Base-by-base conservation (phyloP, 2,888 invertebrate genomes). In the Napeogenes inachia region DNA sequence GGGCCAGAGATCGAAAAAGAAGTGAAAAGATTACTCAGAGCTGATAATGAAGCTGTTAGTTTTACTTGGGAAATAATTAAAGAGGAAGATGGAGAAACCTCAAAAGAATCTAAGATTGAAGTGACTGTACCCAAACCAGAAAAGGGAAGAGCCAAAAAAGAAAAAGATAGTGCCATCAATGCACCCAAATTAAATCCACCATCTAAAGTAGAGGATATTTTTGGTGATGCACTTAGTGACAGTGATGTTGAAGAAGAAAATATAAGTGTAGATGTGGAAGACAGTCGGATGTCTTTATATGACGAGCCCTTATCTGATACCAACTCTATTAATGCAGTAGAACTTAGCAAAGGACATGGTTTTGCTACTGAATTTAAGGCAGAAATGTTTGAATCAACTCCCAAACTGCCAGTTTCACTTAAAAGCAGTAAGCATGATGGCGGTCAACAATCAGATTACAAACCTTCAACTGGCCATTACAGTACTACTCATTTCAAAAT, bases 1-100 rank as follows among this genome's bases (percentile, higher is more conserved):
- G 97, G 97, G 45, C 98, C 99, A 0, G 99, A 99, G 89, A 98
- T 99, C 68, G 99, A 99, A 79, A 98, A 98, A 81, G 99, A 99
- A 91, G 97, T 99, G 0, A 98, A 98, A 81, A 92, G 98, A 53
- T 87, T 99, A 60, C 90, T 99, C 10, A 92, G 98, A 69, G 95
- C 95, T 47, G 99, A 99, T 78, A 97, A 97, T 78, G 98, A 99
- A 80, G 98, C 99, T 3, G 95, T 95, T 0, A 94, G 94, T 76
- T 95, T 97, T 0, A 95, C 94, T 66, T 98, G 96, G 94, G 97
- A 98, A 79, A 94, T 98, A 0, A 94, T 97, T 32, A 95, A 95
- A 74, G 97, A 97, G 75, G 95, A 96, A 72, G 95, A 96, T 66
- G 89, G 92, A 70, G 89, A 89, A 70, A 71, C 75, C 45, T 42